Conservation (phyloP, 2,888 invertebrate species). For the Epiblema foenella region DNA sequence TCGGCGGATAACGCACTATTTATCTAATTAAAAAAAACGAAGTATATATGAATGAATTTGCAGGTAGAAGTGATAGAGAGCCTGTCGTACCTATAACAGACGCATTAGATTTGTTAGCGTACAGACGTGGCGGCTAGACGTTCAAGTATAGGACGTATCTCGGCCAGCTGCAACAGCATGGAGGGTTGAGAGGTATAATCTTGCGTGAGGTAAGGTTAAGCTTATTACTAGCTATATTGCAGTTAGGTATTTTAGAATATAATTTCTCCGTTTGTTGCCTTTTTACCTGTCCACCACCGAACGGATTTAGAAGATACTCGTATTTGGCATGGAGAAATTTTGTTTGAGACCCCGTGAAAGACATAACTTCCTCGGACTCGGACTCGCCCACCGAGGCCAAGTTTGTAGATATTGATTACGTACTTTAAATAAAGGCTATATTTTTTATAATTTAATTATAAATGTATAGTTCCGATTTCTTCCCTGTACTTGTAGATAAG, state of each 20-base stretch:
- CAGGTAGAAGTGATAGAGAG: neutral
- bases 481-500: too few species aligned
- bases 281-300: neutral
- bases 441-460: too few species aligned
- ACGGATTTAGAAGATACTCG: neutral
- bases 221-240: neutral
- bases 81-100: neutral
- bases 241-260: neutral
- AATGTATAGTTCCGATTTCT: too few species aligned
- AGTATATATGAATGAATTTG: too few species aligned
- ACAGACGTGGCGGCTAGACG: neutral
- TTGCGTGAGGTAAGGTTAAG: neutral
- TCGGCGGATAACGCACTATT: too few species aligned
- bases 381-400: too few species aligned
- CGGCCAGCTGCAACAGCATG: constrained; percentile 5
- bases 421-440: too few species aligned
- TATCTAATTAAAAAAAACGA: too few species aligned
- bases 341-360: too few species aligned
- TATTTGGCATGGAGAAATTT: too few species aligned
- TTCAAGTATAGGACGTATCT: neutral
- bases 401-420: too few species aligned
- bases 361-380: too few species aligned
- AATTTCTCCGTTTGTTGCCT: neutral
- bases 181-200: neutral
- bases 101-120: neutral